A percentile compares a stretch with the other conserved stretches of the same genome.
Conservation (phyloP, 2,797 vertebrate genomes). For the Sebastes ruberrimus region DNA sequence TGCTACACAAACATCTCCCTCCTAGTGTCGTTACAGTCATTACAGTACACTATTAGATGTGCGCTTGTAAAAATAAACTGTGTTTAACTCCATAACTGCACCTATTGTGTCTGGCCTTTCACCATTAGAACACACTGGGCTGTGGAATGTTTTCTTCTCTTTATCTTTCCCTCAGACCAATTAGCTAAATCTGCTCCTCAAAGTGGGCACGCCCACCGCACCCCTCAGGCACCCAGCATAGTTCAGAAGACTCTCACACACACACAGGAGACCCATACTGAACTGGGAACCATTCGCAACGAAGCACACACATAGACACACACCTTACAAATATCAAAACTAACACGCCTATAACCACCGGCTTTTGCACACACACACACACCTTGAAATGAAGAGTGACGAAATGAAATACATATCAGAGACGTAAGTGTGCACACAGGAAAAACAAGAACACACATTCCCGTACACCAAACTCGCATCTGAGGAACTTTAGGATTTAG, state of each 20-base stretch:
- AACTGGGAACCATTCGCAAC: not conserved
- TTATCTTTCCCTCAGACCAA: constrained; percentile 12
- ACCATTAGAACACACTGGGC: not conserved
- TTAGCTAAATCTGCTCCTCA: constrained; percentile 21
- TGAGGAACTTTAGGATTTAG: not conserved
- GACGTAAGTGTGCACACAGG: not conserved
- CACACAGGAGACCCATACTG: not conserved
- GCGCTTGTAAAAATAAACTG: not conserved
- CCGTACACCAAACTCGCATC: not conserved
- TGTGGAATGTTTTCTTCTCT: constrained; percentile 18
- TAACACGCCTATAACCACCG: not conserved
- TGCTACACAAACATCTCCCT: not conserved
- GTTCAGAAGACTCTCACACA: not conserved
- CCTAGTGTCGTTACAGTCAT: not conserved
- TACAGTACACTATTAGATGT: not conserved
- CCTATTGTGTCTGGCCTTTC: not conserved
- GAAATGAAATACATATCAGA: not conserved
- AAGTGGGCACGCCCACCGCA: not conserved
- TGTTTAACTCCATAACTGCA: not conserved
- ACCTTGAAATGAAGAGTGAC: not conserved
- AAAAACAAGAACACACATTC: not conserved
- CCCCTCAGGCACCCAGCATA: not conserved
- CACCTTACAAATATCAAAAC: constrained; percentile 15
- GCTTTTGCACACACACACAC: not conserved
- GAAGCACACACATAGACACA: not conserved